phyloP scores from a whole-genome alignment of 2,797 vertebrate genomes.

The Cheirogaleus major region DNA sequence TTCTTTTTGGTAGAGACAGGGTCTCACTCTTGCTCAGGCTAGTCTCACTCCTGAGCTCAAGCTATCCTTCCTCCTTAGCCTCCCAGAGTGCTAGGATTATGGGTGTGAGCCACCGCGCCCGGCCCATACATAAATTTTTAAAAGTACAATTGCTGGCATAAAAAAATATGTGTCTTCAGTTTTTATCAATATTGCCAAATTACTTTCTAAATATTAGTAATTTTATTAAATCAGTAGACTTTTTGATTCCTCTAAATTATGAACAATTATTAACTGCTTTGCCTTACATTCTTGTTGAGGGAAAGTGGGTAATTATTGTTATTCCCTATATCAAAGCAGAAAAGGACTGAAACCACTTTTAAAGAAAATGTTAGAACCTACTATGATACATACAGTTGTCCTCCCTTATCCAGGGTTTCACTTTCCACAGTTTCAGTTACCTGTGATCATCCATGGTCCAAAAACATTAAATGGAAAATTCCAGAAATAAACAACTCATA shows the following conservation, averaged over 20 bases:
- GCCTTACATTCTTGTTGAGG: neutral
- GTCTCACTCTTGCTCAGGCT: too few relatives aligned
- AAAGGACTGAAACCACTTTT: neutral
- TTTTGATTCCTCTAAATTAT: neutral
- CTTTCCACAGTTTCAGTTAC: too few relatives aligned
- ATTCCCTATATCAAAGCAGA: neutral
- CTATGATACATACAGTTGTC: neutral
- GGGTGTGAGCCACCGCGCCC: too few relatives aligned
- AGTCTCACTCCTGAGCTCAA: too few relatives aligned
- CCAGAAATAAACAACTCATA: too few relatives aligned
- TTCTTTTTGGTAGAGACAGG: too few relatives aligned
- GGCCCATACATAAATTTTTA: neutral
- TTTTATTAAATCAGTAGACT: neutral
- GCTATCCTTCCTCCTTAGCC: too few relatives aligned
- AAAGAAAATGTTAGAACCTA: neutral
- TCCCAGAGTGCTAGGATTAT: too few relatives aligned
- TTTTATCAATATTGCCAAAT: neutral
- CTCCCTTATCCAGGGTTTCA: too few relatives aligned
- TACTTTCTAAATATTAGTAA: neutral
- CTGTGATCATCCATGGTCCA: too few relatives aligned
- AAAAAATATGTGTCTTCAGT: neutral
- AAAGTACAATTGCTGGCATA: neutral
- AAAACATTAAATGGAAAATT: too few relatives aligned
- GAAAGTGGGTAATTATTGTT: neutral
- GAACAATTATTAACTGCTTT: neutral